Evolutionary conservation across 2,113 vertebrate species (phyloP).

Genomic region (Dissostichus mawsoni): DNA sequence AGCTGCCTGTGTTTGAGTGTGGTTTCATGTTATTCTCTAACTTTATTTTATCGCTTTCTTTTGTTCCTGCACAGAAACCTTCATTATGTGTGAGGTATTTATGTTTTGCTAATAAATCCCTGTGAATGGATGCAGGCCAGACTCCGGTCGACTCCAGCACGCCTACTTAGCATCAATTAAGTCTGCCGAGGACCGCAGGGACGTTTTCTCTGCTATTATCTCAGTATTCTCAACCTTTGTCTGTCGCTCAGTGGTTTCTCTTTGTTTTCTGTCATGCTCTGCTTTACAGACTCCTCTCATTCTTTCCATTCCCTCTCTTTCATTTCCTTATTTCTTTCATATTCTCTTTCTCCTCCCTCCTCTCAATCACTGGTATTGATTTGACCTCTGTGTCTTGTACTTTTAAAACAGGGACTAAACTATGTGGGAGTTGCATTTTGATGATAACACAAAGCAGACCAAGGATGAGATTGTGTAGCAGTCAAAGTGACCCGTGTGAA

Average conservation of each 20-base stretch:
- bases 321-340: neutral
- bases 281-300: neutral
- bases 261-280: neutral
- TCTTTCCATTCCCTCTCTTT: neutral
- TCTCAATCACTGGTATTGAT: neutral
- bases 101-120: constrained; percentile 1
- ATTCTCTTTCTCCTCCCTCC: neutral
- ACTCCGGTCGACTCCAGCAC: constrained; percentile 5
- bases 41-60: neutral
- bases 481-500: neutral
- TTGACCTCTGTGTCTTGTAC: neutral
- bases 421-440: neutral
- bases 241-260: neutral
- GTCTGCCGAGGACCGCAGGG: constrained; percentile 10
- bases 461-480: neutral
- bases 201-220: constrained; percentile 1
- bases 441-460: neutral
- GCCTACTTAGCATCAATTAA: constrained; percentile 12
- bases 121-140: constrained; percentile 4
- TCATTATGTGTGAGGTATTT: neutral
- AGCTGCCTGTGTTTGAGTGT: no score
- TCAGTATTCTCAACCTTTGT: neutral
- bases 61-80: neutral
- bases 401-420: neutral
- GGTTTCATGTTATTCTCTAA: neutral